Conservation (phyloP, 2,888 invertebrate genomes). For the Listrodromus nycthemerus region DNA sequence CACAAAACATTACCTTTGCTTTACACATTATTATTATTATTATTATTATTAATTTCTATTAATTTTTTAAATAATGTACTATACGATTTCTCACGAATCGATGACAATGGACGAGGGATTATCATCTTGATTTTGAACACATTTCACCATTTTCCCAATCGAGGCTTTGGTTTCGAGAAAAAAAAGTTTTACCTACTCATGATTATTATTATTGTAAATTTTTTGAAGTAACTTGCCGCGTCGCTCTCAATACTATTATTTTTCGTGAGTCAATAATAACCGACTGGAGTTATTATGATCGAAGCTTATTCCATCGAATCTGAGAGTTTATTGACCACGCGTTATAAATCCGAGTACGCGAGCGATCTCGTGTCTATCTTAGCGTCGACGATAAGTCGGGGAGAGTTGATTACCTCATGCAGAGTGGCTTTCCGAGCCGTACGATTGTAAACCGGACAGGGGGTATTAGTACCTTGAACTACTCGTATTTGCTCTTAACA, state of each 20-base stretch:
- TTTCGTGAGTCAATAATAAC: not conserved
- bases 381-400: conserved; percentile 20
- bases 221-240: not conserved
- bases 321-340: not conserved
- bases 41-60: not conserved
- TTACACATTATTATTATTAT: too few species aligned
- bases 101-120: not conserved
- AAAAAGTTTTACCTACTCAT: not conserved
- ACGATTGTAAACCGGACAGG: conserved; percentile 32
- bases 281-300: not conserved
- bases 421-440: conserved; percentile 18
- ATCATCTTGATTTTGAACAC: conserved; percentile 46
- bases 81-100: conserved; percentile 1
- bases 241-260: not conserved
- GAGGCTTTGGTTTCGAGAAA: conserved; percentile 10
- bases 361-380: conserved; percentile 4
- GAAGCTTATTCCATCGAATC: conserved; percentile 1
- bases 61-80: not conserved
- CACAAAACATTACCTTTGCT: too few species aligned
- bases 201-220: not conserved
- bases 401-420: conserved; percentile 23
- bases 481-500: conserved; percentile 56
- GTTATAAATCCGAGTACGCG: not conserved
- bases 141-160: conserved; percentile 33
- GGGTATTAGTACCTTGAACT: conserved; percentile 35